Percentiles rank a stretch among this genome's conserved stretches.
Conservation (phyloP, 2,888 invertebrate species). For the Drosophila cracens region DNA sequence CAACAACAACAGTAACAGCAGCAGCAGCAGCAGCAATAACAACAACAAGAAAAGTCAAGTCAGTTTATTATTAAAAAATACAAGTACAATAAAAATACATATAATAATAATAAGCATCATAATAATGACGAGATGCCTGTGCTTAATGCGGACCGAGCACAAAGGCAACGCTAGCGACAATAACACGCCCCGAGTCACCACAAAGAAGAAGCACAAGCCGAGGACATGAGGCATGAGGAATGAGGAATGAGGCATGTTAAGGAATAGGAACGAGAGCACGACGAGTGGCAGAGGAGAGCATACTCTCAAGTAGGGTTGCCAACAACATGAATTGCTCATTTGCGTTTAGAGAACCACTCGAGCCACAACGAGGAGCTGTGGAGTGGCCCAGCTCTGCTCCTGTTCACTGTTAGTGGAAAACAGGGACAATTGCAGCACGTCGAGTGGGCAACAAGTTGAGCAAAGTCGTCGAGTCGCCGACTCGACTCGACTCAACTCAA, state of each 20-base stretch:
- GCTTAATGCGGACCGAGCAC: constrained; percentile 23
- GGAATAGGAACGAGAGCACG: constrained; percentile 55
- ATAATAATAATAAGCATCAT: constrained; percentile 57
- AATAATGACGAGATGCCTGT: constrained; percentile 49
- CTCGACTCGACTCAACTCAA: constrained; percentile 22
- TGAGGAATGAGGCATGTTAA: constrained; percentile 1
- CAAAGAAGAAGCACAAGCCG: constrained; percentile 9
- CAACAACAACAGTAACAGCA: background rate
- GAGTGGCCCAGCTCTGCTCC: constrained; percentile 32
- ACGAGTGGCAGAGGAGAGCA: constrained; percentile 41
- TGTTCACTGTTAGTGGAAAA: constrained; percentile 30
- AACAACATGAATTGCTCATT: constrained; percentile 80
- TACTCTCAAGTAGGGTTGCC: constrained; percentile 71
- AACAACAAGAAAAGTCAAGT: constrained; percentile 57
- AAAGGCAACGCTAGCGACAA: constrained; percentile 50
- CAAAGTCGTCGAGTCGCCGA: constrained; percentile 19
- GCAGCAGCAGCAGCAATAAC: too few relatives aligned
- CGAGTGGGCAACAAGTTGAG: constrained; percentile 61
- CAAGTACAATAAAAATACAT: constrained; percentile 72
- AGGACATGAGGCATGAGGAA: background rate
- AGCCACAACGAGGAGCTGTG: constrained; percentile 47
- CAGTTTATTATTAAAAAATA: constrained; percentile 73
- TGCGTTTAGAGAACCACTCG: constrained; percentile 72
- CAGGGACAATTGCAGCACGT: constrained; percentile 74
- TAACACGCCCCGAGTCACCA: constrained; percentile 35